Conservation (phyloP, 2,797 vertebrate genomes). For the Decapterus maruadsi region DNA sequence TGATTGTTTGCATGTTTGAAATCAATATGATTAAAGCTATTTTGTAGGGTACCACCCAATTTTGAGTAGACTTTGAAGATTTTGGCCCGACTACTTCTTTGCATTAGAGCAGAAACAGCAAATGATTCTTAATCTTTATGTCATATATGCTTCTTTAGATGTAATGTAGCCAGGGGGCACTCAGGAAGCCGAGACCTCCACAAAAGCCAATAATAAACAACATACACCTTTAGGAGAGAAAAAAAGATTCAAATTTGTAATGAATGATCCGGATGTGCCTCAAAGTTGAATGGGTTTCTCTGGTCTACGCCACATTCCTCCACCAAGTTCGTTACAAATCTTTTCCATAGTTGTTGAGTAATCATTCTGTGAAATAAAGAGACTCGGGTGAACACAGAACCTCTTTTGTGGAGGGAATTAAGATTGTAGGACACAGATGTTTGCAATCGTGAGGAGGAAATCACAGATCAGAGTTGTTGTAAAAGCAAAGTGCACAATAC, state of each 20-base stretch:
- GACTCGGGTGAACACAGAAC: no score
- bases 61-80: neutral
- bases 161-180: neutral
- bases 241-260: neutral
- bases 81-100: slow-evolving; percentile 7
- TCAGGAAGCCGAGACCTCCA: no score
- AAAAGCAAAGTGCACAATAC: neutral
- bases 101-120: slow-evolving; percentile 2
- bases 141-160: neutral
- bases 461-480: neutral
- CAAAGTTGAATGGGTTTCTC: no score
- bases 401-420: neutral
- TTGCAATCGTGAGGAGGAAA: neutral
- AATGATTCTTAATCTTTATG: neutral
- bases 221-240: no score
- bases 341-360: no score
- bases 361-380: no score
- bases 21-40: slow-evolving; percentile 23
- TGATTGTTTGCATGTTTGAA: neutral
- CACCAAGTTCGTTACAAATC: no score
- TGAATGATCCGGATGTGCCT: neutral
- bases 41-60: slow-evolving; percentile 11
- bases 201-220: neutral
- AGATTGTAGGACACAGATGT: neutral
- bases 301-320: no score